phyloP scores from a whole-genome alignment of 2,113 vertebrate species.

The Halichoerus grypus region DNA sequence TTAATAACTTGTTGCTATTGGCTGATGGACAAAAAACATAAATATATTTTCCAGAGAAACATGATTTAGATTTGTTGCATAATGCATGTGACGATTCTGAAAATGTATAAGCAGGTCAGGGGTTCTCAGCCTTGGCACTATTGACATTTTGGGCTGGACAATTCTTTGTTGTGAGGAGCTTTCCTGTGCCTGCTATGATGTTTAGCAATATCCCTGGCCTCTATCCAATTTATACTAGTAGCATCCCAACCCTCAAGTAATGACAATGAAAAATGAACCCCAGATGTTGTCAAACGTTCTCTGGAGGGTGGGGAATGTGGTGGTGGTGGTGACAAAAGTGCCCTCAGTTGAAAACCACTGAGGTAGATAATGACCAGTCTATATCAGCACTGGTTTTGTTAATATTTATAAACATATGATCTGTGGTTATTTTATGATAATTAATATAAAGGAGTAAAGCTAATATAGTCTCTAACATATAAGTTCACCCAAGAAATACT shows the following conservation, averaged over 20 bases:
- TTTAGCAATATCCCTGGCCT: background rate
- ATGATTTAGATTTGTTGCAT: background rate
- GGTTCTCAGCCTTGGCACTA: background rate
- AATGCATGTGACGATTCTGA: background rate
- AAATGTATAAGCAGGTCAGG: background rate
- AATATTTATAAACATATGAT: background rate
- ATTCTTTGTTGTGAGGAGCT: background rate
- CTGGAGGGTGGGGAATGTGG: background rate
- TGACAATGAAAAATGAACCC: background rate
- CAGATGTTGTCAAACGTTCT: background rate
- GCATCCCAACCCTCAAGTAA: too few relatives aligned
- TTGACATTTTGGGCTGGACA: background rate
- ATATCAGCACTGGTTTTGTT: background rate
- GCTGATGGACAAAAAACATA: background rate
- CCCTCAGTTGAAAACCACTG: background rate
- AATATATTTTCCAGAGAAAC: background rate
- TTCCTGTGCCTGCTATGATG: background rate
- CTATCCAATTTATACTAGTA: background rate
- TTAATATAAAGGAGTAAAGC: background rate
- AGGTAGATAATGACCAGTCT: background rate
- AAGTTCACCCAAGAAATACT: background rate
- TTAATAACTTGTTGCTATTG: background rate
- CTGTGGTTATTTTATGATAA: background rate
- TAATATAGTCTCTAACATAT: background rate
- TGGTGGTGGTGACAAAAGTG: background rate